Evolutionary conservation across 2,888 invertebrate species (phyloP).

Genomic region (Cotesia congregata): DNA sequence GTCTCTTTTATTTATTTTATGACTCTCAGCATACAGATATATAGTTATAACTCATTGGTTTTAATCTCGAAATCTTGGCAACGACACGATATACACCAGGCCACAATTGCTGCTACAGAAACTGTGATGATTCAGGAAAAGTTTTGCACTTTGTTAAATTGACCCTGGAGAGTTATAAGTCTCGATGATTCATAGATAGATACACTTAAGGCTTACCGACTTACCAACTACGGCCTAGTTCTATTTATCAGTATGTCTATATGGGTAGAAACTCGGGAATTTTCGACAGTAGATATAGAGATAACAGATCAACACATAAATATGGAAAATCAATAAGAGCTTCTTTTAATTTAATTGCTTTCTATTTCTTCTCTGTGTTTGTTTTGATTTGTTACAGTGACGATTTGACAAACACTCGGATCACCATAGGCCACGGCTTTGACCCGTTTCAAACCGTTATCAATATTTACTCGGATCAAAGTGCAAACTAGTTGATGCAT

Average conservation of each 20-base stretch:
- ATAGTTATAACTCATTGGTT: slow-evolving; percentile 9
- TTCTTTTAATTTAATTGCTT: slow-evolving; percentile 20
- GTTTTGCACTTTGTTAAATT: slow-evolving; percentile 28
- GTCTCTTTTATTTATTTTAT: slow-evolving; percentile 24
- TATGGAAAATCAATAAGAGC: slow-evolving; percentile 10
- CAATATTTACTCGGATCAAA: slow-evolving; percentile 59
- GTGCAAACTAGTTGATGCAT: slow-evolving; percentile 49
- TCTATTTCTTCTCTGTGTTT: neutral
- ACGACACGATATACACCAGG: neutral
- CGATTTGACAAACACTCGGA: slow-evolving; percentile 26
- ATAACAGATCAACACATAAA: neutral
- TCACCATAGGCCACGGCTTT: slow-evolving; percentile 65
- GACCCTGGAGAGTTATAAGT: slow-evolving; percentile 16
- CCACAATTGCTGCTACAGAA: neutral
- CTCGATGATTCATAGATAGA: slow-evolving; percentile 18
- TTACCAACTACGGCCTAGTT: no score
- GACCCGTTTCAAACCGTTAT: slow-evolving; percentile 65
- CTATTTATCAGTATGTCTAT: no score
- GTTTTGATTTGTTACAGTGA: slow-evolving; percentile 2
- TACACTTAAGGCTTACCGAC: neutral
- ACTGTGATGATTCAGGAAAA: slow-evolving; percentile 22
- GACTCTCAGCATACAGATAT: neutral
- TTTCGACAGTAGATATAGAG: neutral
- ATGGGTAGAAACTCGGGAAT: neutral
- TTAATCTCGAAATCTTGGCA: slow-evolving; percentile 13